Base-by-base conservation (phyloP, 2,113 vertebrate species). In the Oceanites oceanicus region DNA sequence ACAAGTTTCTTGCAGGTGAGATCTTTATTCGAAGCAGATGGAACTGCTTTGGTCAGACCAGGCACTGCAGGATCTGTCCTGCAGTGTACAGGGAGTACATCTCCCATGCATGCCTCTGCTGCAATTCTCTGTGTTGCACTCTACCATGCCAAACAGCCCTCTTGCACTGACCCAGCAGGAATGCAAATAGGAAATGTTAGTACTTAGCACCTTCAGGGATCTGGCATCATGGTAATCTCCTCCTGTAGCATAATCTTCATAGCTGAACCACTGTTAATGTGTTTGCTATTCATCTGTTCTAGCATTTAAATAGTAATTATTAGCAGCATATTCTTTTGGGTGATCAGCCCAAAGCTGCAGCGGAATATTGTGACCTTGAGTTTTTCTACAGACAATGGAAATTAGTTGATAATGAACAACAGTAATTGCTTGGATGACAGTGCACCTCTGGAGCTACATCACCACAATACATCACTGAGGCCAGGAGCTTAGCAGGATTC, bases 341-440 rank as follows among this genome's bases (percentile, higher is more conserved):
- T 96, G 95, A 92, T 92, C 82, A 95, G 92, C 82, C 85, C 71
- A 85, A 89, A 94, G 86, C 90, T 92, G 73, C 61, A 65, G 38
- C 81, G 45, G 61, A 66, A 27, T 80, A 40, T 53, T 38, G 62
- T 90, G 91, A 95, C 86, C 95, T 94, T 97, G 92, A 89, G 70
- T 50, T 94, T 95, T 96, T 85, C 88, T 85, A 3, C 12, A 87
- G 89, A 94, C 92, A 91, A 47, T 91, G 83, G 91, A 96, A 97
- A 96, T 97, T 49, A 82, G 62, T 58, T 94, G 91, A 87, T 94
- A 95, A 96, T 47, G 86, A 91, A 79, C 94, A 95, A 59, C 6
- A 62, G 61, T 96, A 95, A 96, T 94, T 92, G 86, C 79, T 61
- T 71, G 83, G 86, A 91, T 97, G 92, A 92, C 80, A 89, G 84